phyloP scores from a whole-genome alignment of 2,888 invertebrate species.

The Drosophila putrida region DNA sequence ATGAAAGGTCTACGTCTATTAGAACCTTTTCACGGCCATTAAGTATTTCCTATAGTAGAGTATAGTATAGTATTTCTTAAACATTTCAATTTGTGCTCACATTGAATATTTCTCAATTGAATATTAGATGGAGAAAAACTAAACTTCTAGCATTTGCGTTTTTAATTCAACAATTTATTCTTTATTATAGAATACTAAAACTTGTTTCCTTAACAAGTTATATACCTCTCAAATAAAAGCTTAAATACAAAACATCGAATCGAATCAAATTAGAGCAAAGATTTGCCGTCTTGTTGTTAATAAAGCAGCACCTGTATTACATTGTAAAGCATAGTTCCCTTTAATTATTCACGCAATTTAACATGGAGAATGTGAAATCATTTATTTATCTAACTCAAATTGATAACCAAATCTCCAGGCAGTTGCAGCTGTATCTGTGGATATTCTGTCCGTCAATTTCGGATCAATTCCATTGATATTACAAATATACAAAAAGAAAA shows the following conservation, averaged over 20 bases:
- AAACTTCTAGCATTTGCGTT: no score
- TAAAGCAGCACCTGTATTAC: background rate
- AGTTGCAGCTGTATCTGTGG: conserved; percentile 29
- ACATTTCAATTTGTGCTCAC: no score
- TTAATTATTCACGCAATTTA: conserved; percentile 30
- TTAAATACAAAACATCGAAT: background rate
- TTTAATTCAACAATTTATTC: no score
- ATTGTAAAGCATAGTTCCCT: conserved; percentile 35
- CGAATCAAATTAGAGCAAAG: background rate
- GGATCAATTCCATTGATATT: conserved; percentile 61
- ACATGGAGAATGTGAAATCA: conserved; percentile 21
- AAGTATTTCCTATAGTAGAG: no score
- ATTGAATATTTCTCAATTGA: no score
- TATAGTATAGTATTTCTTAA: no score
- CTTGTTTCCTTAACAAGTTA: no score
- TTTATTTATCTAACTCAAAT: conserved; percentile 12
- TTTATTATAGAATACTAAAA: no score
- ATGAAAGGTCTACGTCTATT: no score
- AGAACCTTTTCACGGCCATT: no score
- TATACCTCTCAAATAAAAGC: no score
- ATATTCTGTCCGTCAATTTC: conserved; percentile 46
- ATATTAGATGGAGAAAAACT: no score
- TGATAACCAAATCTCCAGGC: conserved; percentile 16
- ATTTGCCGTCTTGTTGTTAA: background rate
- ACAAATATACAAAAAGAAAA: conserved; percentile 27